Base-by-base conservation (phyloP, 1,140 invertebrate genomes). In the Anadara kagoshimensis region DNA sequence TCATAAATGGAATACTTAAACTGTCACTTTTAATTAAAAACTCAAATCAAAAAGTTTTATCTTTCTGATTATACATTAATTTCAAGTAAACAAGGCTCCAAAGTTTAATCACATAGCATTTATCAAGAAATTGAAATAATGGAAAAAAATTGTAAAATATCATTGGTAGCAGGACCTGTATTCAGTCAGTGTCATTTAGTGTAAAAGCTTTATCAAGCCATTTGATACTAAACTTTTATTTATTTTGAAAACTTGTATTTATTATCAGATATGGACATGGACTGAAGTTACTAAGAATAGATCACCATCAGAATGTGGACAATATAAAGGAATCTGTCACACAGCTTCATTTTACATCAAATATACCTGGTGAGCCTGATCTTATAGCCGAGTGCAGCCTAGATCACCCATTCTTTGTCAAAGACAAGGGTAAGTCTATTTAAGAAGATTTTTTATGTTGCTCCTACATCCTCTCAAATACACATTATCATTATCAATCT, bases 361-460 rank as follows among this genome's bases (percentile, higher is more conserved):
- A 66, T 14, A 49, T 66, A 14, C 11, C 36, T 45, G 29, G 29
- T 22, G 82, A 86, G 57, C 79, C 82, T 20, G 71, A 79, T 59
- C 74, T 89, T 51, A 66, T 83, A 65, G 86, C 83, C 29, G 73
- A 84, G 43, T 89, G 88, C 73, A 68, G 77, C 22, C 74, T 80
- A 41, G 84, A 86, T 56, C 88, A 89, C 79, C 87, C 87, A 5
- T 89, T 89, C 70, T 87, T 87, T 83, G 87, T 89, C 0, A 82
- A 84, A 75, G 86, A 89, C 53, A 88, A 89, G 84, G 88, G 88
- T 88, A 81, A 41, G 43, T 49, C 47, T 4, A 18, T 45, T 58
- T 41, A 11, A 43, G 11, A 12, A 36, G 7, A 36, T 3, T 36
- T 7, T 3, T 36, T 36, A 3, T 3, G 2, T 36, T 36, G 29